Percentiles rank a stretch among this genome's conserved stretches.
These are phyloP conservation scores for Heliconius hortense DNA, from an alignment of 2,888 invertebrate species.

Conservation along the genomic window DNA sequence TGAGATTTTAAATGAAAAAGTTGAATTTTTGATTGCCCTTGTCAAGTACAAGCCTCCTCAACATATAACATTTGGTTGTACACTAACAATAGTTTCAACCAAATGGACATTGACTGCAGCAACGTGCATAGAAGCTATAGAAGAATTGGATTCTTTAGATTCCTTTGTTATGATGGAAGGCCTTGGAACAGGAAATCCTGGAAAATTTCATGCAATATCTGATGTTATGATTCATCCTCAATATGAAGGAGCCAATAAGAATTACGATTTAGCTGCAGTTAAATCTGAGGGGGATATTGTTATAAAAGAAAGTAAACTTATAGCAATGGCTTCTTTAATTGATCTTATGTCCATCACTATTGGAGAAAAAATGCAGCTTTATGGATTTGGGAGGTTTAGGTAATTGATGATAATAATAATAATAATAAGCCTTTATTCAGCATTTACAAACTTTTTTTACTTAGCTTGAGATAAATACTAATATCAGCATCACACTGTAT, in stretches of 20 bases:
- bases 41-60: slow-evolving; percentile 57
- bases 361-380: slow-evolving; percentile 59
- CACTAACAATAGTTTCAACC: slow-evolving; percentile 57
- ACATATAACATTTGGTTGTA: slow-evolving; percentile 65
- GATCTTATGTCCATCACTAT: slow-evolving; percentile 59
- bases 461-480: no score
- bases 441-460: no score
- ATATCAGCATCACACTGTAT: no score
- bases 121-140: slow-evolving; percentile 67
- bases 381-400: slow-evolving; percentile 67
- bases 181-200: slow-evolving; percentile 46
- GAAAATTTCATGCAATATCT: slow-evolving; percentile 50
- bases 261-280: slow-evolving; percentile 61
- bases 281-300: slow-evolving; percentile 51
- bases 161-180: slow-evolving; percentile 62
- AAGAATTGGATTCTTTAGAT: slow-evolving; percentile 65
- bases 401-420: no score
- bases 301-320: slow-evolving; percentile 25
- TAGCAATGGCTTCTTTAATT: slow-evolving; percentile 51
- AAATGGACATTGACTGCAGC: slow-evolving; percentile 68
- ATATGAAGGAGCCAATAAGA: slow-evolving; percentile 53
- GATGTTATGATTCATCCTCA: slow-evolving; percentile 63
- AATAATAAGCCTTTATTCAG: no score
- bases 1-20: slow-evolving; percentile 45
- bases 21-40: slow-evolving; percentile 56